Evolutionary conservation across 30 jellyfish, hydroid and myxozoan genomes (phyloP).

Genomic region (Turritopsis rubra): DNA sequence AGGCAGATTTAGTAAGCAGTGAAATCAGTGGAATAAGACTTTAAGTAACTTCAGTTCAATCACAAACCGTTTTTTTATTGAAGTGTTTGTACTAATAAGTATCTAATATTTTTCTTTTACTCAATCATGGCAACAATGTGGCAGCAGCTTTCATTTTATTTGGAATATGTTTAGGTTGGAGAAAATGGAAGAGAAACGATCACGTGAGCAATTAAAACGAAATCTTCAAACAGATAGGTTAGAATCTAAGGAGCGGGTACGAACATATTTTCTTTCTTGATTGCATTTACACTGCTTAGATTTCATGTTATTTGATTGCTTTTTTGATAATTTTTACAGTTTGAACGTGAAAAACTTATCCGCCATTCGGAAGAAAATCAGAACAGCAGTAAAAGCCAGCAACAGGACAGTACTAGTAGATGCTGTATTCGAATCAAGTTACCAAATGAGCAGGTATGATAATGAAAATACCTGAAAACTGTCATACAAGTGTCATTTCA

Average conservation of each 20-base stretch:
- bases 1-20: too few species aligned
- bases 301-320: not conserved
- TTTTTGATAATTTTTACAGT: not conserved
- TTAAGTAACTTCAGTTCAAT: too few species aligned
- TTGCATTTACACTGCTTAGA: not conserved
- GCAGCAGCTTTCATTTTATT: too few species aligned
- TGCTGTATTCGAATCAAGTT: not conserved
- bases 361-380: not conserved
- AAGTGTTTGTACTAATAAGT: too few species aligned
- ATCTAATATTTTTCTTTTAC: too few species aligned
- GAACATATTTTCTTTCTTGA: too few species aligned
- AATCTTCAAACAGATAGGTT: not conserved
- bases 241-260: not conserved
- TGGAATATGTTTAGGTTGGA: not conserved
- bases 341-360: not conserved
- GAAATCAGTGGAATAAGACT: too few species aligned
- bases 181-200: not conserved
- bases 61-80: too few species aligned
- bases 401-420: not conserved
- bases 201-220: slow-evolving; percentile 11
- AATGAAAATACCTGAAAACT: not conserved
- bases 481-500: not conserved
- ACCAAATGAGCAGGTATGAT: not conserved
- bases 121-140: too few species aligned
- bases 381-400: not conserved